Base-by-base conservation (phyloP, 2,113 vertebrate genomes). In the Bufo gargarizans region DNA sequence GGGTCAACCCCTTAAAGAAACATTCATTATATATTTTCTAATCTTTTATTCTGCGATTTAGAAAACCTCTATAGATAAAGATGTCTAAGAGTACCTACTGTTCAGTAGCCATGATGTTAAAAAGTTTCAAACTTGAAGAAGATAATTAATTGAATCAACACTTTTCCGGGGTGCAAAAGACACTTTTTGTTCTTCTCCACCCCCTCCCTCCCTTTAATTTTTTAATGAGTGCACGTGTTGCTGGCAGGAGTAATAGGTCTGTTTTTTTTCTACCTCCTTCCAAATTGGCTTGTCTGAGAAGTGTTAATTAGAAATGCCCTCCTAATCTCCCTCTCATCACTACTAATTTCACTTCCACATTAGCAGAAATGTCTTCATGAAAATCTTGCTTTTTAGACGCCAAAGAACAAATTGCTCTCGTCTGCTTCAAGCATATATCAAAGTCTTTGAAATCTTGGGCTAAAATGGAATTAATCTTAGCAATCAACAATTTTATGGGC, bases 271-370 rank as follows among this genome's bases (percentile, higher is more conserved):
- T 7, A 87, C 59, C 50, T 90, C 89, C 86, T 56, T 59, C 71
- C 71, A 82, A 61, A 90, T 91, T 90, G 72, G 90, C 89, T 84
- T 82, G 88, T 55, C 83, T 90, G 89, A 86, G n/a, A 78, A 61
- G 87, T 89, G 87, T 78, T 89, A 89, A 89, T 89, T 89, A 78
- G 43, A 71, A 67, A 49, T 67, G 72, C 72, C 72, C 72, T 59
- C 67, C 59, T 83, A 71, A 53, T 76, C 80, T 88, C 49, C 5
- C 47, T 69, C 72, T 71, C 72, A 88, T 88, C 87, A 83, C 79
- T 61, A 84, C 69, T 78, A 65, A 89, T 89, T 89, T 84, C 43
- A 33, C n/a, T 84, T 56, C 49, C 9, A 50, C 17, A 89, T 77
- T 88, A 88, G 33, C 55, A 77, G 84, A 77, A 53, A 77, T 55